A percentile compares a stretch with the other conserved stretches of the same genome.
Conservation (phyloP, 2,888 invertebrate genomes). For the Callimorpha dominula region DNA sequence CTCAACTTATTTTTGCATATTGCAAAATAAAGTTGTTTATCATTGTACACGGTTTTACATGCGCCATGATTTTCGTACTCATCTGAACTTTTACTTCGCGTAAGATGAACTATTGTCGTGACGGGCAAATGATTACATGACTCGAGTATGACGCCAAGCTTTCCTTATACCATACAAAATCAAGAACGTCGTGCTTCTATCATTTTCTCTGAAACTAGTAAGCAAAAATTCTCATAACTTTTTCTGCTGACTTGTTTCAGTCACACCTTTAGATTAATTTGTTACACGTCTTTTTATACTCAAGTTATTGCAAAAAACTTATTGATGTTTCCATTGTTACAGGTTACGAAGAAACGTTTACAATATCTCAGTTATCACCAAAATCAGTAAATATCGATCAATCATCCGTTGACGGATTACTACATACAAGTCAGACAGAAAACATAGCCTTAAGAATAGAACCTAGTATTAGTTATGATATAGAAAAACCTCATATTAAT, state of each 20-base stretch:
- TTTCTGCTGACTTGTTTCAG: background rate
- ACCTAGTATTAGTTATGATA: constrained; percentile 68
- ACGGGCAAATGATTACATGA: background rate
- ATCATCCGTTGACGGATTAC: constrained; percentile 57
- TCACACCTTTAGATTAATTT: background rate
- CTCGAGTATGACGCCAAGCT: background rate
- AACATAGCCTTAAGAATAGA: constrained; percentile 76
- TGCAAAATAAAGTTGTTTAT: background rate
- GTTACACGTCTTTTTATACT: background rate
- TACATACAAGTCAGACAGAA: constrained; percentile 73
- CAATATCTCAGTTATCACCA: constrained; percentile 90
- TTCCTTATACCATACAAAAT: background rate
- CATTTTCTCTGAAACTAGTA: background rate
- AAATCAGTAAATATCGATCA: constrained; percentile 83
- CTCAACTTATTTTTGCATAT: no score
- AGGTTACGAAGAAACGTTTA: constrained; percentile 86
- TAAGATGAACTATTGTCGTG: background rate
- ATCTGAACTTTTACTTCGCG: background rate
- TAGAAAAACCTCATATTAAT: constrained; percentile 51
- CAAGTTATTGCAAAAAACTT: background rate
- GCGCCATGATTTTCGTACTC: background rate
- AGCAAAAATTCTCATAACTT: background rate
- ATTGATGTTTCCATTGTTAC: constrained; percentile 60
- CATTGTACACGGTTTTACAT: background rate
- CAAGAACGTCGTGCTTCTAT: background rate